Evolutionary conservation across 2,888 invertebrate species (phyloP), one percentile per base, ranked within the genome.

Genomic region (Macaria liturata): DNA sequence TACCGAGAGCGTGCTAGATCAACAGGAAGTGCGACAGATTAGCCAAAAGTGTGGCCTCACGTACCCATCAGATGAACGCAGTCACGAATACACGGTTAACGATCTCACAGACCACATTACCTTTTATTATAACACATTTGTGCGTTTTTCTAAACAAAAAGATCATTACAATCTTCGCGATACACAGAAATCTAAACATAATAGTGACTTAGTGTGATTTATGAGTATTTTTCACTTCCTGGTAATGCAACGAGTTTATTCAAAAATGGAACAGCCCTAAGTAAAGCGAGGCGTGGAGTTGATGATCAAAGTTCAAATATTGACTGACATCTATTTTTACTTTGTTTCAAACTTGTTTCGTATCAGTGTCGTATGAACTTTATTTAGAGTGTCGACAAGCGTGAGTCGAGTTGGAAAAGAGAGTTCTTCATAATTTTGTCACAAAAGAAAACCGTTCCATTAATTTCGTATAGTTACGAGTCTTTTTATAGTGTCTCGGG

Each of bases 21-120:
- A 59, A 78, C 75, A 76, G 78, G 77, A 78, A 78, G 78, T 78
- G 78, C 67, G 61, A 68, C 64, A 74, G 72, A 74, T 75, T 67
- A 73, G 64, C 69, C 60, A 69, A 62, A 70, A 62, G 54, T 66
- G 65, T 63, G 66, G 57, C 58, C 54, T 58, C 66, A 63, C 66
- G 61, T 63, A 59, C 49, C 20, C 63, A 67, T 69, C 66, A 62
- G 69, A 69, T 68, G 46, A 42, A 65, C 65, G 61, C 52, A 57
- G 43, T 54, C 63, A 65, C 61, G 64, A 61, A 48, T 53, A 30
- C 30, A 46, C 39, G 52, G 20, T 49, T 53, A 49, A 59, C 50
- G 30, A 57, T 57, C 62, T 55, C 55, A 32, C 45, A 44, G 47
- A 58, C 30, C 42, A 60, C 60, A 61, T 62, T 59, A 46, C 40